Evolutionary conservation across 2,888 invertebrate genomes (phyloP), one percentile per base, ranked within the genome.

Genomic region (Brachyptera risi): DNA sequence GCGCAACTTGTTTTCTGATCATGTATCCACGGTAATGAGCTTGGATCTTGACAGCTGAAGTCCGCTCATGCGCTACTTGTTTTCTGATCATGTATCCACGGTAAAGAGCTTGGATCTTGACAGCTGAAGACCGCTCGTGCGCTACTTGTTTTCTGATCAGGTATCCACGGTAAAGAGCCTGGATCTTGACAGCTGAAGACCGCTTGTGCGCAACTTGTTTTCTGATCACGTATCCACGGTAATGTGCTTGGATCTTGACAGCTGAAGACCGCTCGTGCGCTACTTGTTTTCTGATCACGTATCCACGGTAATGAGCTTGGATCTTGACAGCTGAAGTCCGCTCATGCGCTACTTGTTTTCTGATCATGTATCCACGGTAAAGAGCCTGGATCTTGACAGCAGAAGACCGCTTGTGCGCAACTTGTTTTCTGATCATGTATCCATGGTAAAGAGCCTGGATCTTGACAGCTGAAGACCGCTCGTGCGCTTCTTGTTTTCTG

Each of bases 381-480:
- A 64, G 68, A 38, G 65, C 72, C 66, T 80, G 80, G 58, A 80
- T 66, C 38, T 69, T 70, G 49, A 74, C 66, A 1, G 75, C 72
- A 19, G 72, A 67, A 78, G 35, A 62, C 72, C 65, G 65, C 76
- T 74, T 19, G 13, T 2, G 9, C 5, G 21, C 13, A 13, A 42
- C 4, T 42, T 23, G 2, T 42, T 60, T 19, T 40, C 54, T 49
- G 17, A 31, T 15, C 17, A 24, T 7, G n/a, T 38, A 27, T 13
- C 19, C 40, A 19, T 58, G 57, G 27, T 38, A 58, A 9, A 11
- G n/a, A 9, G 23, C 23, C 42, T 63, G 63, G 40, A 49, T n/a
- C 2, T 13, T 27, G 3, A 49, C n/a, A 24, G 58, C 49, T 5
- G 58, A 21, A 2, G 23, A 2, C 5, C 15, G 3, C 24, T 49